These are phyloP conservation scores for Caloenas nicobarica DNA, from an alignment of 2,113 vertebrate genomes.

Conservation along the genomic window DNA sequence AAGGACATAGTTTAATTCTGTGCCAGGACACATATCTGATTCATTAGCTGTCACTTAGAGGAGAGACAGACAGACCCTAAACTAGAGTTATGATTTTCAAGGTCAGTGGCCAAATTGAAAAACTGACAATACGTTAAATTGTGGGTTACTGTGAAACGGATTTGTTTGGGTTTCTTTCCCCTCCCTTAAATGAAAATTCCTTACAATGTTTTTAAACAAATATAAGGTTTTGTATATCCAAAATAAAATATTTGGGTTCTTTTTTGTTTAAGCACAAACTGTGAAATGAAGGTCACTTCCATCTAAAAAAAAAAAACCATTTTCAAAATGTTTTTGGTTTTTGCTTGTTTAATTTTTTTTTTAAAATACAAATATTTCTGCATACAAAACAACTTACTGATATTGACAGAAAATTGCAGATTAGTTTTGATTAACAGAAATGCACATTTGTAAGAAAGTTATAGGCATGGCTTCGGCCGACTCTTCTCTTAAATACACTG, in stretches of 20 bases:
- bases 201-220: slow-evolving; percentile 7
- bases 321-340: background rate
- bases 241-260: background rate
- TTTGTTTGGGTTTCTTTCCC: slow-evolving; percentile 14
- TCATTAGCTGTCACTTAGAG: slow-evolving; percentile 40
- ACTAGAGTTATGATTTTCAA: slow-evolving; percentile 45
- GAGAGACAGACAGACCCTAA: slow-evolving; percentile 16
- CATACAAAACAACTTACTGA: background rate
- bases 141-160: slow-evolving; percentile 14
- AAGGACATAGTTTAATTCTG: background rate
- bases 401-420: background rate
- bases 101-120: slow-evolving; percentile 27
- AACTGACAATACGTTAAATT: background rate
- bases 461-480: background rate
- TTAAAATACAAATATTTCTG: background rate
- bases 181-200: background rate
- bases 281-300: background rate
- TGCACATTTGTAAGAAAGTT: background rate
- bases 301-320: background rate
- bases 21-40: slow-evolving; percentile 38
- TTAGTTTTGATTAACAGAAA: background rate
- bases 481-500: background rate
- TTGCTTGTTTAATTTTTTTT: background rate
- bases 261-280: background rate
- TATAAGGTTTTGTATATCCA: background rate